These are phyloP conservation scores for Spodoptera exigua DNA, from an alignment of 2,888 invertebrate species.

Conservation along the genomic window DNA sequence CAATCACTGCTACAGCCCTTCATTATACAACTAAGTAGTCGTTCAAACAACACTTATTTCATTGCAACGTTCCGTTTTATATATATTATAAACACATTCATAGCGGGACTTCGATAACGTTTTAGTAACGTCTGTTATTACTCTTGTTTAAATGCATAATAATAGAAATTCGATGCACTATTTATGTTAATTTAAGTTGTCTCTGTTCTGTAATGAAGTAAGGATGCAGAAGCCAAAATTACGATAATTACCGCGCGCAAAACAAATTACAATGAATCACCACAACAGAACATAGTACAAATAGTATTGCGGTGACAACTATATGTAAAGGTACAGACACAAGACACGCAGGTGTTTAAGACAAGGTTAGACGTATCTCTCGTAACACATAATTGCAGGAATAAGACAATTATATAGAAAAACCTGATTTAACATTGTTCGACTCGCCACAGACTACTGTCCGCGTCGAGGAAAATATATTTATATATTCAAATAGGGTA, in stretches of 20 bases:
- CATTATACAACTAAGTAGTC: conserved; percentile 67
- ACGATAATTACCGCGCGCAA: conserved; percentile 55
- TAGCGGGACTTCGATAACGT: conserved; percentile 35
- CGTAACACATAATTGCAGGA: conserved; percentile 69
- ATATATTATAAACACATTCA: conserved; percentile 40
- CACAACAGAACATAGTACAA: conserved; percentile 63
- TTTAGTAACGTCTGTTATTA: conserved; percentile 34
- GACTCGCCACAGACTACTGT: conserved; percentile 60
- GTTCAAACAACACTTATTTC: conserved; percentile 58
- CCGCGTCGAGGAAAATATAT: conserved; percentile 59
- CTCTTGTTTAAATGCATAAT: conserved; percentile 25
- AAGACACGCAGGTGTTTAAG: conserved; percentile 71
- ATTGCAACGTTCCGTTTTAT: conserved; percentile 42
- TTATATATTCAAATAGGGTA: conserved; percentile 33
- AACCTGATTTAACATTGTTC: conserved; percentile 69
- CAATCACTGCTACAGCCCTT: conserved; percentile 76
- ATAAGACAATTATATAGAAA: conserved; percentile 76
- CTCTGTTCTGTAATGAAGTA: conserved; percentile 44
- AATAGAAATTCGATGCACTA: conserved; percentile 21
- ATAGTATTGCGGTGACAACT: conserved; percentile 70
- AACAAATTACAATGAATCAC: conserved; percentile 69
- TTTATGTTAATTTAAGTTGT: conserved; percentile 26
- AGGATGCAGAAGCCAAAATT: conserved; percentile 58
- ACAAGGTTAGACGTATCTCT: conserved; percentile 79
- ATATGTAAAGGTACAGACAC: conserved; percentile 58